phyloP scores from a whole-genome alignment of 1,140 invertebrate genomes.

The Diachasma alloeum region DNA sequence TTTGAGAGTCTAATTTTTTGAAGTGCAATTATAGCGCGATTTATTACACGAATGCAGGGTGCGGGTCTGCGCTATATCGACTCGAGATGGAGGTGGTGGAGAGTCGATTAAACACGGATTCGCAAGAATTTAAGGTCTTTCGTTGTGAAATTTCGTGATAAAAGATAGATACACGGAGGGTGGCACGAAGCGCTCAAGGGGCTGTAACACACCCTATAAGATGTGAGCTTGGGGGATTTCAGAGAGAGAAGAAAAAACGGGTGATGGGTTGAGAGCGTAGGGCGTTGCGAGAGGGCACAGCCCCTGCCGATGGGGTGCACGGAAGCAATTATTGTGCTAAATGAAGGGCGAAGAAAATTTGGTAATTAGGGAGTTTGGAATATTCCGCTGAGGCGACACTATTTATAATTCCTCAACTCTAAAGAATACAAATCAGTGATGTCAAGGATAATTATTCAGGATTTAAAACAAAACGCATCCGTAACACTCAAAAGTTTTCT shows the following conservation, averaged over 20 bases:
- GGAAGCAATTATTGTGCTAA: constrained; percentile 62
- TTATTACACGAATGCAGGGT: not conserved
- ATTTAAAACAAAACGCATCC: too few relatives aligned
- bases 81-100: not conserved
- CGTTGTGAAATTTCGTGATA: constrained; percentile 30
- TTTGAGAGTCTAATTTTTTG: not conserved
- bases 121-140: constrained; percentile 30
- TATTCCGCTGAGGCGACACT: not conserved
- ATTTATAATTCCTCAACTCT: too few relatives aligned
- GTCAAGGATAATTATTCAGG: too few relatives aligned
- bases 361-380: constrained; percentile 53
- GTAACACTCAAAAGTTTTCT: too few relatives aligned
- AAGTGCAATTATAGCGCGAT: not conserved
- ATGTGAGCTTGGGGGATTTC: not conserved
- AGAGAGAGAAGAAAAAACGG: not conserved
- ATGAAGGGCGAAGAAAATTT: constrained; percentile 64
- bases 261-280: constrained; percentile 38
- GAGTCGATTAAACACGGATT: constrained; percentile 32
- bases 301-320: constrained; percentile 46
- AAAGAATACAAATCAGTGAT: too few relatives aligned
- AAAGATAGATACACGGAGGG: constrained; percentile 28
- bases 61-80: not conserved
- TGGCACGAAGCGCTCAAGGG: not conserved
- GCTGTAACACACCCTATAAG: constrained; percentile 7
- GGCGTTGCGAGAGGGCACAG: constrained; percentile 26